These are phyloP conservation scores for Prionailurus bengalensis DNA, from an alignment of 2,113 vertebrate species.

Conservation along the genomic window DNA sequence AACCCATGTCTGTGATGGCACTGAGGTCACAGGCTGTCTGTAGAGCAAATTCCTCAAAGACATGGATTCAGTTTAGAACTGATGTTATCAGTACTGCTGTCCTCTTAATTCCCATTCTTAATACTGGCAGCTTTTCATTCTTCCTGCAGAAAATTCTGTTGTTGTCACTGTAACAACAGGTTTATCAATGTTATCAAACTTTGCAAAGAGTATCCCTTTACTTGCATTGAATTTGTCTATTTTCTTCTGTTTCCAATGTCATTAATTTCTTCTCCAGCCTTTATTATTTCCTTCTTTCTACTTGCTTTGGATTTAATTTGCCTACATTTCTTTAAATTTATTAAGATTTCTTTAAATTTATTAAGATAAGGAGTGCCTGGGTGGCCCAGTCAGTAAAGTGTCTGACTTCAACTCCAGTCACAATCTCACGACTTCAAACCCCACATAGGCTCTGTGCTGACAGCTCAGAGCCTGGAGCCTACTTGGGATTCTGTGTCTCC, in stretches of 20 bases:
- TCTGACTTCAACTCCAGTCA: too few species aligned
- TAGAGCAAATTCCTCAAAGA: background rate
- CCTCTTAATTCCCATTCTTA: background rate
- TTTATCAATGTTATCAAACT: background rate
- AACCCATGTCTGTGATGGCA: background rate
- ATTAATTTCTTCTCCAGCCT: background rate
- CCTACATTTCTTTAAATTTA: background rate
- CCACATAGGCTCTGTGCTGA: too few species aligned
- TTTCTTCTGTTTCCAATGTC: background rate
- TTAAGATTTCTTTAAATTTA: background rate
- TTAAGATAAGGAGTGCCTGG: background rate
- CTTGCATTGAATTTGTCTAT: background rate
- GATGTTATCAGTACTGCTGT: background rate
- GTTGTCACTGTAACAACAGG: background rate
- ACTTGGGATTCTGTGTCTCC: too few species aligned
- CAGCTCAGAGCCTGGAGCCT: too few species aligned
- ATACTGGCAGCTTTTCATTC: background rate
- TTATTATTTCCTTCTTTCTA: background rate
- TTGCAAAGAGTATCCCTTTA: background rate
- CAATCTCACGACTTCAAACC: accelerated
- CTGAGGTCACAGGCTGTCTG: background rate
- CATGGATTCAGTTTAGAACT: background rate
- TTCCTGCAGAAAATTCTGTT: background rate
- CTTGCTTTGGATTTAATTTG: background rate
- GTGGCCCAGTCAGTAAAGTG: too few species aligned